These are phyloP conservation scores for Desmophyllum pertusum DNA, from an alignment of 92 coral and sea anemone genomes.

Conservation along the genomic window DNA sequence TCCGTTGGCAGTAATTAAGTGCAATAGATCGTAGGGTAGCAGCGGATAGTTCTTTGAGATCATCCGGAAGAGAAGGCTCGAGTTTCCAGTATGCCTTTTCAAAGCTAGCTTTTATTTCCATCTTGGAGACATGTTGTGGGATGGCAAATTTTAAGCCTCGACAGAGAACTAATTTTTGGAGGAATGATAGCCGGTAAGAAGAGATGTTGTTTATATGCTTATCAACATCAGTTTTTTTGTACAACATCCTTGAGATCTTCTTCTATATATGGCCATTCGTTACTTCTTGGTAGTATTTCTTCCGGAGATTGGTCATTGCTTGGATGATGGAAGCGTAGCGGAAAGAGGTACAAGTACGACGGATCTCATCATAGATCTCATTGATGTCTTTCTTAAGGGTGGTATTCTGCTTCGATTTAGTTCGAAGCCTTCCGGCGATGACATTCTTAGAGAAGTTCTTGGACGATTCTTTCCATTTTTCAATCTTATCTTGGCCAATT, in stretches of 20 bases:
- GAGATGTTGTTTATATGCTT: too few relatives aligned
- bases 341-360: neutral
- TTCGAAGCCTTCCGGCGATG: constrained; percentile 17
- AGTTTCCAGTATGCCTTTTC: too few relatives aligned
- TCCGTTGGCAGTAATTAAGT: constrained; percentile 19
- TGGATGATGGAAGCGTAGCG: constrained; percentile 30
- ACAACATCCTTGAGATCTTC: too few relatives aligned
- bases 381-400: constrained; percentile 1
- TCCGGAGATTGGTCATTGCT: neutral
- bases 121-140: too few relatives aligned
- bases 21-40: constrained; percentile 42
- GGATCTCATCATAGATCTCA: constrained; percentile 24
- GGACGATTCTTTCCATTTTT: constrained; percentile 49
- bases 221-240: too few relatives aligned
- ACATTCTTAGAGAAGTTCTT: constrained; percentile 1
- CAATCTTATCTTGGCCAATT: too few relatives aligned
- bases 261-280: constrained; percentile 31
- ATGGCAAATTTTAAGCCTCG: too few relatives aligned
- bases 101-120: too few relatives aligned
- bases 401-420: constrained; percentile 1
- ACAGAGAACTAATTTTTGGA: too few relatives aligned
- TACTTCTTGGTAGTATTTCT: neutral
- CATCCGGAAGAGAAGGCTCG: neutral
- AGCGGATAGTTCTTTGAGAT: neutral
- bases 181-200: too few relatives aligned